A percentile compares a stretch with the other conserved stretches of the same genome.
Conservation (phyloP, 2,888 invertebrate genomes). For the Nemoura dubitans region DNA sequence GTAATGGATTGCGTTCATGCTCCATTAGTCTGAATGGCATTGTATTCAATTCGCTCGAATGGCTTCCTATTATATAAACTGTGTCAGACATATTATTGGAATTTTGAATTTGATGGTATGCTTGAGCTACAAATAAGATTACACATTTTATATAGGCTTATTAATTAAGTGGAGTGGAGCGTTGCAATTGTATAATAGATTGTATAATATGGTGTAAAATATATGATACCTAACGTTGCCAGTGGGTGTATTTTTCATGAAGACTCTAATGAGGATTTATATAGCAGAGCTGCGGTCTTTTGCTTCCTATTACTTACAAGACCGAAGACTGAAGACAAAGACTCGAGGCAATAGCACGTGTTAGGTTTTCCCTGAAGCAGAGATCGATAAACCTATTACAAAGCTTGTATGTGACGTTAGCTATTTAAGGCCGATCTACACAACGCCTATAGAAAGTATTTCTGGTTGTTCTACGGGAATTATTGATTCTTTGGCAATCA, state of each 20-base stretch:
- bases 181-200: not conserved
- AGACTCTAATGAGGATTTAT: conserved; percentile 3
- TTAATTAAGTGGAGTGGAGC: not conserved
- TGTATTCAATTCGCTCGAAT: not conserved
- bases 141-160: not conserved
- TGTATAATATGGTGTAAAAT: not conserved
- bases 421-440: not conserved
- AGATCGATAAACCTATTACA: not conserved
- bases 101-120: not conserved
- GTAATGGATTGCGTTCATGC: not conserved
- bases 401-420: not conserved
- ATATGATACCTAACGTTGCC: not conserved
- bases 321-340: not conserved
- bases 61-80: not conserved
- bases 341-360: not conserved
- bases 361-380: not conserved
- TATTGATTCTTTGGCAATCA: too few relatives aligned
- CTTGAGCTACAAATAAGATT: conserved; percentile 12
- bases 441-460: too few relatives aligned
- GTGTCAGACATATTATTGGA: not conserved
- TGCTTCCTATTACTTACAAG: not conserved
- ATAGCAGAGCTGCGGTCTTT: not conserved
- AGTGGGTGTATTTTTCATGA: not conserved
- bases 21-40: not conserved
- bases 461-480: too few relatives aligned